A percentile compares a stretch with the other conserved stretches of the same genome.
Evolutionary conservation across 2,888 invertebrate species (phyloP).

Genomic region (Timandra comae): DNA sequence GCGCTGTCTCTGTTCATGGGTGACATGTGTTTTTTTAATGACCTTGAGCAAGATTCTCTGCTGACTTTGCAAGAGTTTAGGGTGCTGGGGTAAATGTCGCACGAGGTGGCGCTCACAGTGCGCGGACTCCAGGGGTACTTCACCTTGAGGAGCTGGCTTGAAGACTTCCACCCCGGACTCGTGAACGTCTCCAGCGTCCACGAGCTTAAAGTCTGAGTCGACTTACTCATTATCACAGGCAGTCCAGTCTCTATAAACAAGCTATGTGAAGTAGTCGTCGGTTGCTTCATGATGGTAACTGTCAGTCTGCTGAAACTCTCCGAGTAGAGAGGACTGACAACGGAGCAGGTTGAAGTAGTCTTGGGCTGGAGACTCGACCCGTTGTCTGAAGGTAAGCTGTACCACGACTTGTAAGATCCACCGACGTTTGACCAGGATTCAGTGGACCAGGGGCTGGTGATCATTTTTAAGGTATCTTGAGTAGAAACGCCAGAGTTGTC

Average conservation of each 20-base stretch:
- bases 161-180: slow-evolving; percentile 18
- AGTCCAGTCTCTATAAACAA: not conserved
- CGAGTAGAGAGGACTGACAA: slow-evolving; percentile 1
- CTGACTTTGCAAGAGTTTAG: slow-evolving; percentile 24
- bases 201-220: slow-evolving; percentile 25
- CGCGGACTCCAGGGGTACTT: slow-evolving; percentile 39
- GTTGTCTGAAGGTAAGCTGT: slow-evolving; percentile 4
- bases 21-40: slow-evolving; percentile 2
- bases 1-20: slow-evolving; percentile 27
- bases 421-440: slow-evolving; percentile 26
- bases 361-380: too few species aligned
- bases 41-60: slow-evolving; percentile 10
- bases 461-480: slow-evolving; percentile 41
- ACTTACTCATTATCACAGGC: not conserved
- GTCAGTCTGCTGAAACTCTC: slow-evolving; percentile 15
- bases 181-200: slow-evolving; percentile 42
- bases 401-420: not conserved
- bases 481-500: too few species aligned
- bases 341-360: slow-evolving; percentile 25
- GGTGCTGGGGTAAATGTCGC: slow-evolving; percentile 39
- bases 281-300: slow-evolving; percentile 9
- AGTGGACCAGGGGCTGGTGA: slow-evolving; percentile 44
- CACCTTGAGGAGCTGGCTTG: slow-evolving; percentile 15
- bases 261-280: slow-evolving; percentile 2
- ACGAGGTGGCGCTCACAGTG: slow-evolving; percentile 21